Base-by-base conservation (phyloP, 1,140 invertebrate genomes). In the Lepidurus apus region DNA sequence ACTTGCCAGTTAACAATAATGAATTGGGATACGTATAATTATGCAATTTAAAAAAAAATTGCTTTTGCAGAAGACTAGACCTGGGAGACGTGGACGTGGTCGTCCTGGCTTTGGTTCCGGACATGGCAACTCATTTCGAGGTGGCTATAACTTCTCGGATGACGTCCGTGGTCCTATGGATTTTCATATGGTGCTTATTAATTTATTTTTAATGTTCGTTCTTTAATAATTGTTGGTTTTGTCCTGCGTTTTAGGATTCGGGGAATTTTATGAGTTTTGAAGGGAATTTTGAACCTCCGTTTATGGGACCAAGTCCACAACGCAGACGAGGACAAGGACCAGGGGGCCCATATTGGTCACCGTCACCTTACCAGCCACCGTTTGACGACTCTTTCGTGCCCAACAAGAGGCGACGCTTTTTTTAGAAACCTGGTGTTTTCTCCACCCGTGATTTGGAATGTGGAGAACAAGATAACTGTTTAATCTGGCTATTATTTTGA, bases 221-320 rank as follows among this genome's bases (percentile, higher is more conserved):
- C 6, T 11, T 17, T 65, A 65, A 65, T 21, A 21, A 4, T 9
- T n/a, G 7, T 65, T 17, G 17, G 1, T 8, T 21, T 65, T 7
- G 13, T 65, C 13, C 6, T 65, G 6, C 1, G 13, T 65, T 34
- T 34, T 34, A 65, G 53, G 53, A 65, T 65, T n/a, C 53, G 53
- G 53, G 53, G 5, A 65, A 65, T 17, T 65, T 65, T 17, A 65
- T 65, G 53, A 65, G 53, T 65, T 65, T 65, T 65, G 53, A 65
- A 65, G 53, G 53, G 13, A 65, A 65, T 65, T 65, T 65, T 21
- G 53, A 65, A 65, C 53, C 53, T 21, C 53, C 17, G 53, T 65
- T 65, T 65, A 65, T 65, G 53, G 53, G 53, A 65, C 53, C 53
- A 65, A 65, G n/a, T 65, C 53, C 53, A 17, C 53, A 65, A 17